Conservation (phyloP, 2,888 invertebrate genomes). For the Drosophila mimetica region DNA sequence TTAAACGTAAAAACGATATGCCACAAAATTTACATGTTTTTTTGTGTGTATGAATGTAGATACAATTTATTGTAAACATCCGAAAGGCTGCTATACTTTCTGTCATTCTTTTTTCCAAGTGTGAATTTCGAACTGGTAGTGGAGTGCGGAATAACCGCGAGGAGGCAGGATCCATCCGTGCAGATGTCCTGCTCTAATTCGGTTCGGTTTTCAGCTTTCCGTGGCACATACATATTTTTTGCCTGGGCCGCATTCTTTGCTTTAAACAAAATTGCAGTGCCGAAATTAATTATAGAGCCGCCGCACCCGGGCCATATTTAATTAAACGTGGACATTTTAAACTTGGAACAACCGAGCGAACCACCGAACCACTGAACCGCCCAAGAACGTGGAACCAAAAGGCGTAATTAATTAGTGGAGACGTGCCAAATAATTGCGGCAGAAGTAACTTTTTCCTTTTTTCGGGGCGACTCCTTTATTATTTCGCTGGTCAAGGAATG, state of each 20-base stretch:
- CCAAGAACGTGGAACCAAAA: constrained; percentile 60
- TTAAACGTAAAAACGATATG: too few species aligned
- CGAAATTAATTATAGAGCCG: constrained; percentile 76
- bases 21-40: too few species aligned
- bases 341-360: constrained; percentile 38
- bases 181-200: constrained; percentile 72
- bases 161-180: constrained; percentile 40
- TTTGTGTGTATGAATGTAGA: too few species aligned
- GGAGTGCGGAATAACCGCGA: constrained; percentile 5
- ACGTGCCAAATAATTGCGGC: constrained; percentile 76
- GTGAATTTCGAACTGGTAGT: constrained; percentile 7
- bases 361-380: background rate
- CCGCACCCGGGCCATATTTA: constrained; percentile 66
- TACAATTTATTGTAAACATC: too few species aligned
- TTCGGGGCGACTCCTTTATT: constrained; percentile 51
- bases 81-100: background rate
- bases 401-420: constrained; percentile 78
- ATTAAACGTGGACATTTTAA: constrained; percentile 76
- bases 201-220: constrained; percentile 45
- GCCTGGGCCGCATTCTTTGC: constrained; percentile 63
- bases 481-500: constrained; percentile 69
- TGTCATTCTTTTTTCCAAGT: background rate
- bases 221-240: constrained; percentile 20
- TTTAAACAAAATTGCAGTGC: constrained; percentile 75
- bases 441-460: constrained; percentile 68